Evolutionary conservation across 2,888 invertebrate species (phyloP).

Genomic region (Mythimna impura): DNA sequence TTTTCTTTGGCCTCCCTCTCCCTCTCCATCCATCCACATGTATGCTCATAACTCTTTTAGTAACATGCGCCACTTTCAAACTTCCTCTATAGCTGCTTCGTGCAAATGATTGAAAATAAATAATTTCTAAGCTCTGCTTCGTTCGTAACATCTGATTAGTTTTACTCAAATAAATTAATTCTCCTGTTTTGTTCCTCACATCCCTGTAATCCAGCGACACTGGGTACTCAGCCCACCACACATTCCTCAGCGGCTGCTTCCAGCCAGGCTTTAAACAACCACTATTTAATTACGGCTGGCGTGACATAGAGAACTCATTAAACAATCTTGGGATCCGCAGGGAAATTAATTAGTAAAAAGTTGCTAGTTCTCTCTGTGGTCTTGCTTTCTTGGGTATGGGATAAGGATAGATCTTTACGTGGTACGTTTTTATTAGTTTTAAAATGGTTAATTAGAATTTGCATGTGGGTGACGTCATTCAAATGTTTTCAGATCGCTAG

Average conservation of each 20-base stretch:
- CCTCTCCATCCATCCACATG: too few species aligned
- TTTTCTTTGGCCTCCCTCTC: too few species aligned
- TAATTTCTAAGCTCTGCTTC: neutral
- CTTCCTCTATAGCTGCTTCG: too few species aligned
- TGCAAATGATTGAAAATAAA: neutral
- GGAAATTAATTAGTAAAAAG: constrained; percentile 37
- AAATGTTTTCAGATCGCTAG: neutral
- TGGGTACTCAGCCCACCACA: constrained; percentile 28
- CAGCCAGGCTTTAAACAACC: constrained; percentile 48
- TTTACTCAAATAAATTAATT: constrained; percentile 8
- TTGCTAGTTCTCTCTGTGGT: neutral
- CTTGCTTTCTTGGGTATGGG: neutral
- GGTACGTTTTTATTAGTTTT: neutral
- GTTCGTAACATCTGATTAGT: constrained; percentile 14
- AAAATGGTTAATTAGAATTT: neutral
- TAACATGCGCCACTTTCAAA: too few species aligned
- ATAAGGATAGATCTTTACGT: neutral
- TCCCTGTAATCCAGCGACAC: constrained; percentile 29
- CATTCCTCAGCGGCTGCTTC: constrained; percentile 42
- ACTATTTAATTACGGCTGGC: constrained; percentile 50
- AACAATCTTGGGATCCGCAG: constrained; percentile 39
- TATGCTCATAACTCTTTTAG: too few species aligned
- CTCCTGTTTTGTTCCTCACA: neutral
- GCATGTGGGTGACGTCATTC: neutral
- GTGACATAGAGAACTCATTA: constrained; percentile 42